Conservation (phyloP, 1,140 invertebrate genomes). For the Papilio glaucus region DNA sequence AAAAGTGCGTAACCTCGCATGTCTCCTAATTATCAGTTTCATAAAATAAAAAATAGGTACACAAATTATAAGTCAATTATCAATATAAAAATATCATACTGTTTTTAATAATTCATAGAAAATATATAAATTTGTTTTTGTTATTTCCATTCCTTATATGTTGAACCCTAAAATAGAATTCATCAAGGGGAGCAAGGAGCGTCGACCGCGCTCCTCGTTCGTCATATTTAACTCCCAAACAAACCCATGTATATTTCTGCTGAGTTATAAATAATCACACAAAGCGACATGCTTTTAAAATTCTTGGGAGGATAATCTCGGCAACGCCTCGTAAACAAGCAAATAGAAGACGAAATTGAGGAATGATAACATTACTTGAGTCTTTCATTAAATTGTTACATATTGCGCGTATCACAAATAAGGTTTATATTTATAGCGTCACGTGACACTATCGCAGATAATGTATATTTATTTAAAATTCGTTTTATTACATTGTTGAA, state of each 20-base stretch:
- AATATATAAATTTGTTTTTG: neutral
- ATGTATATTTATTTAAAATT: no score
- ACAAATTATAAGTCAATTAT: neutral
- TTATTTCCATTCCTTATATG: neutral
- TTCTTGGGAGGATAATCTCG: conserved; percentile 1
- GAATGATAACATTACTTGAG: neutral
- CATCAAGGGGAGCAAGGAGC: conserved; percentile 10
- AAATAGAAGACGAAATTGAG: neutral
- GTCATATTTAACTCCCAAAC: conserved; percentile 5
- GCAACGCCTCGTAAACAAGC: neutral
- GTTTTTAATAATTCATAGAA: neutral
- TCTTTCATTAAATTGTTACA: neutral
- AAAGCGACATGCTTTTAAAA: neutral
- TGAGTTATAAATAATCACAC: conserved; percentile 4
- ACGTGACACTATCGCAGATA: neutral
- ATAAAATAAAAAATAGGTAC: no score
- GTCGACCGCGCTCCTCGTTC: neutral
- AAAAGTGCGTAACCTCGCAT: no score
- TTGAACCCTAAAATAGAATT: neutral
- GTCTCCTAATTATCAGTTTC: no score
- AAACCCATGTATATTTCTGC: neutral
- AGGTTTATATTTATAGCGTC: neutral
- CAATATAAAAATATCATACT: neutral
- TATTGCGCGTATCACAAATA: neutral
- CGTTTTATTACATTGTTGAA: neutral